Conservation (phyloP, 2,888 invertebrate genomes). For the Neria commutata region DNA sequence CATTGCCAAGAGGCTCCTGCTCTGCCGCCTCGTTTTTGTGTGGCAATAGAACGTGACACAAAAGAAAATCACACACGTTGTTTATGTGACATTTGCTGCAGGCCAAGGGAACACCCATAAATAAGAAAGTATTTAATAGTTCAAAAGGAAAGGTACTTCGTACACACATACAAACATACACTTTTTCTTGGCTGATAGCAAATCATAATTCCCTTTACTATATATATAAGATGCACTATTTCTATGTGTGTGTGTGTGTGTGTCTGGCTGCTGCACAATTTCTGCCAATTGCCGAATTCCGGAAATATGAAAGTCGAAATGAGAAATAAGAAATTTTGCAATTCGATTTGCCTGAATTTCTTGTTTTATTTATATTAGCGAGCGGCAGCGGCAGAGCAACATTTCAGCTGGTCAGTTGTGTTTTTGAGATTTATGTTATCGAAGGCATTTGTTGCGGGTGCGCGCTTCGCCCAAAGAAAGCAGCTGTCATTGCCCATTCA, state of each 20-base stretch:
- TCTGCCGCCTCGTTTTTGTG: no score
- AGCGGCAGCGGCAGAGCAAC: no score
- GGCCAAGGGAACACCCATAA: conserved; percentile 28
- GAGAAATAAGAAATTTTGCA: conserved; percentile 48
- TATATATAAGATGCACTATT: no score
- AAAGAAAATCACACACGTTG: conserved; percentile 26
- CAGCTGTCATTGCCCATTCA: no score
- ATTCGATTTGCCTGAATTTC: conserved; percentile 42
- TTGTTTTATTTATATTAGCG: neutral
- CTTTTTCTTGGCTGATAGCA: no score
- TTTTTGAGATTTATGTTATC: no score
- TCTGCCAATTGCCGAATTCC: neutral
- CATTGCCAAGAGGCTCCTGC: no score
- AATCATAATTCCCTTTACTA: no score
- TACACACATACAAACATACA: neutral
- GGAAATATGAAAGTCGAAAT: conserved; percentile 33
- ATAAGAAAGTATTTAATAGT: conserved; percentile 53
- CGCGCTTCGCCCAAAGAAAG: no score
- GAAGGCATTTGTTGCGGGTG: no score
- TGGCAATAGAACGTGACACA: neutral
- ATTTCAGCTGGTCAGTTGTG: no score
- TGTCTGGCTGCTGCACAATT: neutral
- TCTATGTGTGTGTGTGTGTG: neutral
- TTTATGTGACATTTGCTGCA: conserved; percentile 33
- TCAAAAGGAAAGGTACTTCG: no score